Evolutionary conservation across 2,888 invertebrate species (phyloP), one percentile per base, ranked within the genome.

Genomic region (Fragum sueziense): DNA sequence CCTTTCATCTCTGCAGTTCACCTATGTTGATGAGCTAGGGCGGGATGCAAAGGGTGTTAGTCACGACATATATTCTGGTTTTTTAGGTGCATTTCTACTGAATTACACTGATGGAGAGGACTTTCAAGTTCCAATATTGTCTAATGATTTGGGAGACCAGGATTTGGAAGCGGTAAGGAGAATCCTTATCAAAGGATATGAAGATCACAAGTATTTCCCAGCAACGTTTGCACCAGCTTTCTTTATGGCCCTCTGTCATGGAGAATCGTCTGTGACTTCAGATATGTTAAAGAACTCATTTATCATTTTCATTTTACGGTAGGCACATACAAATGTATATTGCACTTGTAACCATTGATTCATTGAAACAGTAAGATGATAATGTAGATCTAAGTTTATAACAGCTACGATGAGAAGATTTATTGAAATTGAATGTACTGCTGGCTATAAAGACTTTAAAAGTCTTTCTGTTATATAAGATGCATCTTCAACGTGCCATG

Each of bases 161-260:
- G 80, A 80, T 52, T 80, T 74, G 80, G 62, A 77, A 67, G 67
- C 77, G n/a, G 57, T 80, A 68, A 71, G 77, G 14, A 52, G 80
- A 65, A 80, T 77, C 2, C 59, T 80, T 17, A 2, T 59, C 9
- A 74, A 77, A 61, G 77, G 80, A 9, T 77, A 47, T 47, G 57
- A 31, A 31, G 80, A 80, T 52, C 47, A 67, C n/a, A 74, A 61
- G 17, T 67, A 76, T 11, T 74, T 67, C 31, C 80, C 74, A 41
- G 54, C 47, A 20, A 68, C 47, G 17, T 31, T 76, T 22, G 73
- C 76, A 14, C 76, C 72, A 37, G 71, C 51, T 11, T 78, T 77
- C 31, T 47, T 54, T 47, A 59, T 75, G 11, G 79, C 72, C 6
- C 27, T 79, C 7, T 22, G 67, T 14, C 62, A 47, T 52, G 79